These are phyloP conservation scores for Siphlonurus alternatus DNA, from an alignment of 2,888 invertebrate species.

Conservation along the genomic window DNA sequence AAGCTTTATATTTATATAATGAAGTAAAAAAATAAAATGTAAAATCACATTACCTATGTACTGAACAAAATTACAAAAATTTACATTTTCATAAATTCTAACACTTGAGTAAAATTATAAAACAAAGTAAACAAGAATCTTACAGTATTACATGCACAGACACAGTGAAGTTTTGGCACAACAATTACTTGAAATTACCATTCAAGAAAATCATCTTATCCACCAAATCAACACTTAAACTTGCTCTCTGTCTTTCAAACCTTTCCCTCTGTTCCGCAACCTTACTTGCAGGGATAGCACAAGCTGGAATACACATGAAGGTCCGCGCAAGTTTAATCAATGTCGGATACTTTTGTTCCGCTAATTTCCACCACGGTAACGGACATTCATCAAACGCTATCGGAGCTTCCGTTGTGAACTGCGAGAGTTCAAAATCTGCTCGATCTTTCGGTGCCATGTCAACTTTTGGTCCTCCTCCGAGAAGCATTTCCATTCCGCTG, in stretches of 20 bases:
- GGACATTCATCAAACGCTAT: constrained; percentile 29
- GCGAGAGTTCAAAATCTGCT: constrained; percentile 27
- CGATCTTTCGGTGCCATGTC: constrained; percentile 27
- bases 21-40: too few species aligned
- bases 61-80: too few species aligned
- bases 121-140: too few species aligned
- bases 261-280: constrained; percentile 26
- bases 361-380: constrained; percentile 26
- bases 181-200: too few species aligned
- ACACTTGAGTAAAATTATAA: too few species aligned
- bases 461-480: constrained; percentile 23
- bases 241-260: constrained; percentile 24
- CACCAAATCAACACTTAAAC: constrained; percentile 25
- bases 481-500: constrained; percentile 28
- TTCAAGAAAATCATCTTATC: constrained; percentile 27
- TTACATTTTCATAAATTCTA: too few species aligned
- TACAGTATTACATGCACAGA: too few species aligned
- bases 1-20: too few species aligned
- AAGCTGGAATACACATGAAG: constrained; percentile 30
- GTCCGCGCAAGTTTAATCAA: constrained; percentile 25
- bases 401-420: constrained; percentile 29
- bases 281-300: constrained; percentile 25
- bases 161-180: too few species aligned
- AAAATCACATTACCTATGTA: too few species aligned
- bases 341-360: constrained; percentile 27